These are phyloP conservation scores for Luffia ferchaultella DNA, from an alignment of 2,888 invertebrate genomes.

Conservation along the genomic window DNA sequence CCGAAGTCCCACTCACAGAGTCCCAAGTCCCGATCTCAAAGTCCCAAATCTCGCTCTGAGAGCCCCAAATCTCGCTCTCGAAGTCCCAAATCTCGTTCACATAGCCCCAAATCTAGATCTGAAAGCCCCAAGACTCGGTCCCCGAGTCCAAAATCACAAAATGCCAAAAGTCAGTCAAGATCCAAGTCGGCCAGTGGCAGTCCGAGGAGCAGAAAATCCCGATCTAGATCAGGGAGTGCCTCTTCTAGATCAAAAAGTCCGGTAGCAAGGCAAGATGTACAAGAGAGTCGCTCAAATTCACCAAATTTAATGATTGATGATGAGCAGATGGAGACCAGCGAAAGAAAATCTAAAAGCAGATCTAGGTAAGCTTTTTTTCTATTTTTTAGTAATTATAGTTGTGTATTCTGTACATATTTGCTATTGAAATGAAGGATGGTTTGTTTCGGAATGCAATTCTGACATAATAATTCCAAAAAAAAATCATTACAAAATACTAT, in stretches of 20 bases:
- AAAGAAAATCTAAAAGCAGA: conserved; percentile 39
- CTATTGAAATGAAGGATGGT: no score
- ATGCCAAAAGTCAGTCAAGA: conserved; percentile 21
- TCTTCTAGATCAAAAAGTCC: conserved; percentile 44
- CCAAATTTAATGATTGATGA: conserved; percentile 63
- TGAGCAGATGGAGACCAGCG: conserved; percentile 29
- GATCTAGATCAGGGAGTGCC: conserved; percentile 32
- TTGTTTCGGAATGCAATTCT: no score
- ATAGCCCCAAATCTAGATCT: conserved; percentile 28
- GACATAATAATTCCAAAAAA: no score
- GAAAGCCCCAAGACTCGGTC: conserved; percentile 28
- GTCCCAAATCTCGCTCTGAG: conserved; percentile 21
- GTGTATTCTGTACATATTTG: no score
- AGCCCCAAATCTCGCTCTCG: conserved; percentile 19
- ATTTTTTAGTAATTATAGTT: no score
- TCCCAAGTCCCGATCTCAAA: conserved; percentile 29
- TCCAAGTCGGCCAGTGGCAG: conserved; percentile 48
- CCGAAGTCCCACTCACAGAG: conserved; percentile 25
- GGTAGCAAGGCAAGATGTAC: conserved; percentile 31
- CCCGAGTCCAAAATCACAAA: background rate
- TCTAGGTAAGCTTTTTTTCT: conserved; percentile 32
- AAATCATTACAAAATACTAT: no score
- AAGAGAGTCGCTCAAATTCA: conserved; percentile 58
- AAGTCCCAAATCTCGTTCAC: conserved; percentile 20
- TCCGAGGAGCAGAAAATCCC: conserved; percentile 3